Percentiles rank a stretch among this genome's conserved stretches.
Evolutionary conservation across 2,888 invertebrate genomes (phyloP).

Genomic region (Conops quadrifasciatus): DNA sequence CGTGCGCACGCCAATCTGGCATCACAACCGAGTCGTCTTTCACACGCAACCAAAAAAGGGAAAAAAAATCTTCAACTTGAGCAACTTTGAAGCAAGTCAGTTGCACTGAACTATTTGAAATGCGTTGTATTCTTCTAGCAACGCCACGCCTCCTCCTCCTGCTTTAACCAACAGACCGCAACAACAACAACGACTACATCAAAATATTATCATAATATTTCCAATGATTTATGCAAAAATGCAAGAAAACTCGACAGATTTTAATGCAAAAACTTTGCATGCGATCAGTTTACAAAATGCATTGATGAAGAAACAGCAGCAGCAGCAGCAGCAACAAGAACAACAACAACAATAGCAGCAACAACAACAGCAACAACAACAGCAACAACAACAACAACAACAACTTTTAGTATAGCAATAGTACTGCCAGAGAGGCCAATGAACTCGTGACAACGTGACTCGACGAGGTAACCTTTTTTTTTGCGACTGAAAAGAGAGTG

Average conservation of each 20-base stretch:
- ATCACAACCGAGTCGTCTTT: too few relatives aligned
- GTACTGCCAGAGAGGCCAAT: too few relatives aligned
- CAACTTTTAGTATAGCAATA: background rate
- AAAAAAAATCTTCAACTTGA: background rate
- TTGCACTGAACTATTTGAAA: too few relatives aligned
- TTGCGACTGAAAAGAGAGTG: too few relatives aligned
- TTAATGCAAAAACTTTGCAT: constrained; percentile 18
- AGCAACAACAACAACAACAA: background rate
- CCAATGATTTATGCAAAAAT: constrained; percentile 23
- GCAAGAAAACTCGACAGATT: constrained; percentile 7
- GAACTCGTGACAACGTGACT: too few relatives aligned
- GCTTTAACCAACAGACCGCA: too few relatives aligned
- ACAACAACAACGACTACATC: background rate
- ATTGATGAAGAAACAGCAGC: background rate
- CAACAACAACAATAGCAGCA: background rate
- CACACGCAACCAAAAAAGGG: background rate
- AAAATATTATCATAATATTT: constrained; percentile 28
- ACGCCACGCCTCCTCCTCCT: too few relatives aligned
- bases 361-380: background rate
- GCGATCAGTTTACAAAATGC: constrained; percentile 14
- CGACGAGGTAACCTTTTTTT: too few relatives aligned
- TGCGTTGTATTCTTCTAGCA: too few relatives aligned
- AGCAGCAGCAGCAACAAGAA: background rate
- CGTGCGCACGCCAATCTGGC: too few relatives aligned
- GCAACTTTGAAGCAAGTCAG: background rate